Base-by-base conservation (phyloP, 2,888 invertebrate genomes). In the Limnephilus lunatus region DNA sequence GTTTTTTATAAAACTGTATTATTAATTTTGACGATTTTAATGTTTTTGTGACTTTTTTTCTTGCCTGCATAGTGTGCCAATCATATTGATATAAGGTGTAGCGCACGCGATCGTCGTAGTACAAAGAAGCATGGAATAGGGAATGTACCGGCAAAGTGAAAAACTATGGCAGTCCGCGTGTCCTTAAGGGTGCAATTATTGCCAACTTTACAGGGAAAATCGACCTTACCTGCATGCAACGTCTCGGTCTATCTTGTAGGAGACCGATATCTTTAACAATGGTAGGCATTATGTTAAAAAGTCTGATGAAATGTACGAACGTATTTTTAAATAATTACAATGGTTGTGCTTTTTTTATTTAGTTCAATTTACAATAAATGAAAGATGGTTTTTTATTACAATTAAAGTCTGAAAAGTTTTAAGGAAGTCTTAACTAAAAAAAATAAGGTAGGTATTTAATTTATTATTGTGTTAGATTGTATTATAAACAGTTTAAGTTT, bases 131-230 rank as follows among this genome's bases (percentile, higher is more conserved):
- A 85, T 68, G 90, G 90, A 85, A 85, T 53, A 48, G 80, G 48
- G 48, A 90, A 90, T 85, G 85, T 90, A 53, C 86, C 32, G 44
- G 87, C 48, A 91, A 90, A 92, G 92, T 92, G 90, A 92, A 91
- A 92, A 92, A 91, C 91, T 92, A 90, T 90, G 87, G 89, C 31
- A 92, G 83, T 92, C 92, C 87, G 48, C 80, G 48, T 88, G 89
- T 92, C 92, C 91, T 92, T 93, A 92, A 92, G 93, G 93, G 90
- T 91, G 92, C 88, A 91, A 89, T 93, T 92, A 91, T 91, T 92
- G 89, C 87, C 83, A 86, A 92, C 87, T 91, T 93, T 92, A 92
- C 89, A 90, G 68, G 89, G 53, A 93, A 91, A 90, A 91, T 92
- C 89, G 68, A 90, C 91, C 90, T 92, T 92, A 92, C 83, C 82